Conservation (phyloP, 2,888 invertebrate species). For the Euphydryas editha region DNA sequence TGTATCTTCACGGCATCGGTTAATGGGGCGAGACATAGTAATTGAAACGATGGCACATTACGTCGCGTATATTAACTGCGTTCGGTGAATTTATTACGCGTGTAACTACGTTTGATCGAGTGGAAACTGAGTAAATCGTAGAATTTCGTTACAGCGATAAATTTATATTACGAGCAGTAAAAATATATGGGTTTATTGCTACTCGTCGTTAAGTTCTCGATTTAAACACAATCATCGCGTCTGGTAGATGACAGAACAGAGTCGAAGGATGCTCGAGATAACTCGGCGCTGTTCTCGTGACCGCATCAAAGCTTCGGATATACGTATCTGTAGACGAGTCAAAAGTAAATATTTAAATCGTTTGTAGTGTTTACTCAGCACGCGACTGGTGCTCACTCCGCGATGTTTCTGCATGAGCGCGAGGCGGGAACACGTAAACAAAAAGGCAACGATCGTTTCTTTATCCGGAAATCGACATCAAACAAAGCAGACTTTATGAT, state of each 20-base stretch:
- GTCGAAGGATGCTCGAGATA: neutral
- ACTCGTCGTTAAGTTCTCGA: neutral
- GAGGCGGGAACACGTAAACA: constrained; percentile 27
- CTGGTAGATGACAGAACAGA: neutral
- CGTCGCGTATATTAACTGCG: constrained; percentile 17
- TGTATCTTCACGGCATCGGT: constrained; percentile 12
- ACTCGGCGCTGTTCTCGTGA: neutral
- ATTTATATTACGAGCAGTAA: constrained; percentile 7
- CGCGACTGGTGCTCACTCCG: constrained; percentile 22
- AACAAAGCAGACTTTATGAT: constrained; percentile 15
- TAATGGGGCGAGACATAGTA: constrained; percentile 19
- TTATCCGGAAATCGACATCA: constrained; percentile 19
- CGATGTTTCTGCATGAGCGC: constrained; percentile 2
- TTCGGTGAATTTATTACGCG: constrained; percentile 1
- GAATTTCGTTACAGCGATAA: neutral
- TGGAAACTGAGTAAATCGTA: neutral
- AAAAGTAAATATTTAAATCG: constrained; percentile 32
- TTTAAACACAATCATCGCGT: neutral
- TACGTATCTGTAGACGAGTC: constrained; percentile 11
- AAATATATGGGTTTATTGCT: constrained; percentile 13
- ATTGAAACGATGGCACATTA: constrained; percentile 21
- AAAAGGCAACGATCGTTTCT: constrained; percentile 19
- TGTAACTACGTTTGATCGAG: neutral
- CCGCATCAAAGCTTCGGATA: constrained; percentile 1
- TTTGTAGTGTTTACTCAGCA: constrained; percentile 25